Evolutionary conservation across 1,140 invertebrate species (phyloP).

Genomic region (Diabrotica virgifera): DNA sequence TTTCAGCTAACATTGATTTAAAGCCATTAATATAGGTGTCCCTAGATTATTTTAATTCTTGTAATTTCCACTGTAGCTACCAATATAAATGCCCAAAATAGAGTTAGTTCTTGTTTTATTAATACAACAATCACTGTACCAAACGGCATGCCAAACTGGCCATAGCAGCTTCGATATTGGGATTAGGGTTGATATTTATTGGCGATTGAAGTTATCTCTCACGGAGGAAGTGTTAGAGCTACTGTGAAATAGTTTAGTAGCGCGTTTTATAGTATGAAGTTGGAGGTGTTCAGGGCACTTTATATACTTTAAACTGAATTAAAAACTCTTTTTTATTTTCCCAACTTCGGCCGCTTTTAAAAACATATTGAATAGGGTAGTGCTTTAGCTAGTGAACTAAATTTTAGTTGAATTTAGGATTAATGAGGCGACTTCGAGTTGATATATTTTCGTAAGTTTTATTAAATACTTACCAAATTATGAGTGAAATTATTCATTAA

Average conservation of each 20-base stretch:
- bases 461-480: too few species aligned
- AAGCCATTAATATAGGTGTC: too few species aligned
- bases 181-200: neutral
- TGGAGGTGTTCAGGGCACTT: neutral
- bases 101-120: too few species aligned
- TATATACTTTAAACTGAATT: neutral
- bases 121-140: neutral
- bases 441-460: too few species aligned
- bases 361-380: neutral
- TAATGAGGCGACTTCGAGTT: too few species aligned
- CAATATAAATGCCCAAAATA: too few species aligned
- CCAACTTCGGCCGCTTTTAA: neutral
- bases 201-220: constrained; percentile 1
- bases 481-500: too few species aligned
- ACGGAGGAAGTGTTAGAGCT: neutral
- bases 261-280: neutral
- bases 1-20: too few species aligned
- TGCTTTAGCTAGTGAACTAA: too few species aligned
- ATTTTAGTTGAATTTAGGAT: too few species aligned
- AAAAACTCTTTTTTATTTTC: neutral
- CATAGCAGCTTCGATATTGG: neutral
- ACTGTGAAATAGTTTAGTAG: constrained; percentile 1
- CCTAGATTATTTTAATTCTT: too few species aligned
- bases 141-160: neutral
- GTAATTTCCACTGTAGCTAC: too few species aligned